Evolutionary conservation across 1,140 invertebrate genomes (phyloP).

Genomic region (Bursaphelenchus mucronatus): DNA sequence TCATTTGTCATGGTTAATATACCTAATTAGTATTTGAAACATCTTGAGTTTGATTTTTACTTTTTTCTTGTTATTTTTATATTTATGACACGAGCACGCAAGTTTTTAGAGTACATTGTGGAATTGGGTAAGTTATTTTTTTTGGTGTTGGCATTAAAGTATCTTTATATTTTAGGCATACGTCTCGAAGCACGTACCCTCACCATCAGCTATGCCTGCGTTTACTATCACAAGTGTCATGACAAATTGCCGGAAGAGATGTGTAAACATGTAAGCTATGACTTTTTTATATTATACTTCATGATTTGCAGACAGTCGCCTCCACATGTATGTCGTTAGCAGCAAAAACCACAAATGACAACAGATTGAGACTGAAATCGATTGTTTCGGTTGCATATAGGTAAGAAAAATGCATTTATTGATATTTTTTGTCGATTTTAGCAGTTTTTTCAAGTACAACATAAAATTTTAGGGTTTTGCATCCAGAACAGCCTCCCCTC

Average conservation of each 20-base stretch:
- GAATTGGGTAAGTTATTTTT: constrained; percentile 10
- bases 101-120: constrained; percentile 14
- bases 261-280: constrained; percentile 3
- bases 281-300: too few species aligned
- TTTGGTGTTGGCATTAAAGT: background rate
- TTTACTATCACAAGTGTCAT: constrained; percentile 12
- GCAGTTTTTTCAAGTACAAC: background rate
- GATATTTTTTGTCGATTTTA: background rate
- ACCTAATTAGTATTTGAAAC: background rate
- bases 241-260: constrained; percentile 6
- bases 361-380: constrained; percentile 1
- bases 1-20: too few species aligned
- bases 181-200: constrained; percentile 7
- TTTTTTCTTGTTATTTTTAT: background rate
- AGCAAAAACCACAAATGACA: constrained; percentile 9
- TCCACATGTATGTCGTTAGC: constrained; percentile 11
- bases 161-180: constrained; percentile 6
- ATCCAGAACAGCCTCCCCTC: constrained; percentile 13
- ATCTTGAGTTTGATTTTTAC: background rate
- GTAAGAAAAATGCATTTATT: background rate
- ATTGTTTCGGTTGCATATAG: constrained; percentile 13
- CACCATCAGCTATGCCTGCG: constrained; percentile 9
- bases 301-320: background rate
- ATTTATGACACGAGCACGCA: background rate
- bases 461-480: constrained; percentile 12